Conservation (phyloP, 92 coral and sea anemone species). For the Zoanthus sansibaricus region DNA sequence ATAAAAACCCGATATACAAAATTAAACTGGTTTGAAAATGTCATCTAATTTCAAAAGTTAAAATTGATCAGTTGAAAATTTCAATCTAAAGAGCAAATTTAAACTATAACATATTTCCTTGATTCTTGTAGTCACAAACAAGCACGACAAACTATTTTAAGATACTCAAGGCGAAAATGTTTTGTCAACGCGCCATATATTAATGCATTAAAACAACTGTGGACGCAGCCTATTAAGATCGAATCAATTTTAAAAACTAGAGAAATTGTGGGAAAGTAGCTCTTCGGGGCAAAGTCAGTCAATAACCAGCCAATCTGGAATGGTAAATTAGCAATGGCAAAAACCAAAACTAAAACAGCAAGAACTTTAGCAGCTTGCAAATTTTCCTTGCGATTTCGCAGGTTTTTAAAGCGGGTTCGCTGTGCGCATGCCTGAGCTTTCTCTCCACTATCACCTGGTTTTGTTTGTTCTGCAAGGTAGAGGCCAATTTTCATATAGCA, state of each 20-base stretch:
- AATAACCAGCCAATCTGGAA: slow-evolving; percentile 36
- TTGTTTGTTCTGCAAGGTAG: slow-evolving; percentile 36
- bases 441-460: slow-evolving; percentile 8
- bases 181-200: slow-evolving; percentile 45
- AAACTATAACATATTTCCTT: background rate
- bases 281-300: slow-evolving; percentile 5
- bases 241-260: slow-evolving; percentile 12
- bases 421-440: background rate
- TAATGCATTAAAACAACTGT: slow-evolving; percentile 39
- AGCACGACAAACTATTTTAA: slow-evolving; percentile 17
- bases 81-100: too few species aligned
- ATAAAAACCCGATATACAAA: too few species aligned
- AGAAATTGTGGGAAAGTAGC: background rate
- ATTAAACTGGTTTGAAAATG: too few species aligned
- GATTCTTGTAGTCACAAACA: background rate
- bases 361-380: slow-evolving; percentile 36
- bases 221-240: slow-evolving; percentile 21
- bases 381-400: slow-evolving; percentile 20
- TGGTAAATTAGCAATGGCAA: slow-evolving; percentile 31
- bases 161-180: slow-evolving; percentile 26
- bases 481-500: slow-evolving; percentile 44
- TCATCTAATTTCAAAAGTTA: too few species aligned
- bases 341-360: slow-evolving; percentile 27
- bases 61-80: too few species aligned
- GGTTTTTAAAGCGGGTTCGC: slow-evolving; percentile 15